Base-by-base conservation (phyloP, 1,140 invertebrate genomes). In the Caligus rogercresseyi region DNA sequence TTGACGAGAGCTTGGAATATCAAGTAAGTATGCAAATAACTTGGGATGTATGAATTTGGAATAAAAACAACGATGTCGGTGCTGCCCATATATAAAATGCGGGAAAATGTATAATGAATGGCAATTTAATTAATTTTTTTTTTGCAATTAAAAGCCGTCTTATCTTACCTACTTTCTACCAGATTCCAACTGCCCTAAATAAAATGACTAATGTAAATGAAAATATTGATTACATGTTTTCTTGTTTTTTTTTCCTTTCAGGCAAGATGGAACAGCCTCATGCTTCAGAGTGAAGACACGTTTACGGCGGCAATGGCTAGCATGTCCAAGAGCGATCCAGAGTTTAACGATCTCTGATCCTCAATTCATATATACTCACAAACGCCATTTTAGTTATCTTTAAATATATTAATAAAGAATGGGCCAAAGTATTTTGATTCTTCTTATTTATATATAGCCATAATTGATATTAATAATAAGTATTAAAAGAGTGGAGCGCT, bases 221-320 rank as follows among this genome's bases (percentile, higher is more conserved):
- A 20, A 15, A 53, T 52, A 51, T 21, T 13, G 64, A 15, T 61
- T 13, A 3, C 13, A 7, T 14, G 0, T 31, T 25, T 56, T 0
- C 18, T 26, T 52, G 13, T 53, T 20, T 25, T 64, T 70, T 55
- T 67, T 67, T 70, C 69, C 68, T 80, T 79, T 63, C 73, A 92
- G 86, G 79, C 78, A 25, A 72, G 78, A 25, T 80, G 83, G 71
- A 96, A 96, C 74, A 83, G 86, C 73, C 71, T 77, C 15, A 84
- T 89, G 79, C 72, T 96, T 43, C 91, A 93, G 74, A 91, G 87
- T 71, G 88, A 95, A 76, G 93, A 97, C 74, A 79, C 95, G 64
- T 72, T 82, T 52, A 89, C 85, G 70, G 81, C 89, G 21, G 80
- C 81, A 1, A 80, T 84, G 67, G 84, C 86, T 13, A 18, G 56